Evolutionary conservation across 1,140 invertebrate species (phyloP), one percentile per base, ranked within the genome.

Genomic region (Lerema accius): DNA sequence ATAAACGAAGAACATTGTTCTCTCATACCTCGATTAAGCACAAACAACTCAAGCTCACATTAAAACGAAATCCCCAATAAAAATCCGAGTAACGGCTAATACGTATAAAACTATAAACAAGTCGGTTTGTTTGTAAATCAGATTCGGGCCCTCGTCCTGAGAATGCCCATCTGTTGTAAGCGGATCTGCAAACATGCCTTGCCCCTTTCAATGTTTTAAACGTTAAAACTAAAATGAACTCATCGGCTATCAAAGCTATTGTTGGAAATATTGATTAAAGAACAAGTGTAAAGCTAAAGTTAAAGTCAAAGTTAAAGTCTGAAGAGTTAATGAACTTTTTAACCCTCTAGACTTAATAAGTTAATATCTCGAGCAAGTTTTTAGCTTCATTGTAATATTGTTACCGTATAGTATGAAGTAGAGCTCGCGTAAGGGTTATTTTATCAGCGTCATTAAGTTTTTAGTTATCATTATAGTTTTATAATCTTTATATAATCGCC

Each of bases 101-200:
- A 56, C 53, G 53, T 56, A 56, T 56, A 56, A 56, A 58, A 58
- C 55, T 58, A 58, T 58, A 58, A 58, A 58, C 55, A 58, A 58
- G 40, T 58, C 55, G 10, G 55, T 43, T 46, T 58, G 55, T 58
- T 58, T 58, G 55, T 58, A 58, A 58, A 58, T 58, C 55, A 46
- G 55, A 58, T 58, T 46, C 42, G 14, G 42, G 55, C 53, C 17
- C 26, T 40, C 15, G 32, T 19, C 55, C 55, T 58, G 55, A 58
- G 55, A 58, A 58, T 58, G 43, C 55, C 55, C 55, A 58, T 58
- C 55, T 58, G 55, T 13, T 46, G 42, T 58, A 58, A 58, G 55
- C 43, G 11, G 55, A 46, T 35, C 55, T 11, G 42, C 55, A 58
- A 58, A 58, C 55, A 58, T 42, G 55, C 55, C 55, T 58, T 46